Evolutionary conservation across 2,797 vertebrate species (phyloP).

Genomic region (Melanotaenia maccullochi): DNA sequence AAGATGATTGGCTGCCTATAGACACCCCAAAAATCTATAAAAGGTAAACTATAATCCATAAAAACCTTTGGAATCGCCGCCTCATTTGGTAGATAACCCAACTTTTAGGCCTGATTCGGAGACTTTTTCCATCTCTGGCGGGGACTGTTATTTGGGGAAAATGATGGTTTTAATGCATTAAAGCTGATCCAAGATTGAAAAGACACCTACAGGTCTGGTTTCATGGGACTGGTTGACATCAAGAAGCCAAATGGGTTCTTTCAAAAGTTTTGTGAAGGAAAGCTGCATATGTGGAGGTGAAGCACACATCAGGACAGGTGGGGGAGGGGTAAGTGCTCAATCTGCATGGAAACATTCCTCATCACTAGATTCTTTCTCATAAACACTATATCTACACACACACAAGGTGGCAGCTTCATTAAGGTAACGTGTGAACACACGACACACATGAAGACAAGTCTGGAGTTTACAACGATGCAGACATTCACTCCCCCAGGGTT

Average conservation of each 20-base stretch:
- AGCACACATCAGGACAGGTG: not conserved
- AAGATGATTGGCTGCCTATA: no score
- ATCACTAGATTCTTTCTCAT: constrained; percentile 48
- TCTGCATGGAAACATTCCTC: constrained; percentile 39
- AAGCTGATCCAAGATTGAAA: no score
- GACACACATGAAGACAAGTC: constrained; percentile 41
- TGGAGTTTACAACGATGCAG: constrained; percentile 4
- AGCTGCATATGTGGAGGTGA: constrained; percentile 27
- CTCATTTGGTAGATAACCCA: no score
- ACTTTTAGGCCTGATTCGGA: no score
- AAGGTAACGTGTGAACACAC: constrained; percentile 32
- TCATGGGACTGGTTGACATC: constrained; percentile 20
- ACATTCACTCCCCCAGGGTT: constrained; percentile 21
- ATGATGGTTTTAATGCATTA: no score
- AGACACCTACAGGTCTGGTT: no score
- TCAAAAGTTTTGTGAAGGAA: constrained; percentile 36
- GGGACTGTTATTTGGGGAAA: no score
- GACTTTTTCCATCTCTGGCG: no score
- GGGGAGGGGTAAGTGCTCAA: constrained; percentile 13
- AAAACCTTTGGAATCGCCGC: no score
- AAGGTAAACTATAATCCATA: no score
- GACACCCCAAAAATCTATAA: no score
- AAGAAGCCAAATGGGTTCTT: constrained; percentile 2
- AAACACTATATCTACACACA: constrained; percentile 46
- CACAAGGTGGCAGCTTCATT: constrained; percentile 42